These are phyloP conservation scores for Notothenia rossii DNA, from an alignment of 2,113 vertebrate genomes.

Conservation along the genomic window DNA sequence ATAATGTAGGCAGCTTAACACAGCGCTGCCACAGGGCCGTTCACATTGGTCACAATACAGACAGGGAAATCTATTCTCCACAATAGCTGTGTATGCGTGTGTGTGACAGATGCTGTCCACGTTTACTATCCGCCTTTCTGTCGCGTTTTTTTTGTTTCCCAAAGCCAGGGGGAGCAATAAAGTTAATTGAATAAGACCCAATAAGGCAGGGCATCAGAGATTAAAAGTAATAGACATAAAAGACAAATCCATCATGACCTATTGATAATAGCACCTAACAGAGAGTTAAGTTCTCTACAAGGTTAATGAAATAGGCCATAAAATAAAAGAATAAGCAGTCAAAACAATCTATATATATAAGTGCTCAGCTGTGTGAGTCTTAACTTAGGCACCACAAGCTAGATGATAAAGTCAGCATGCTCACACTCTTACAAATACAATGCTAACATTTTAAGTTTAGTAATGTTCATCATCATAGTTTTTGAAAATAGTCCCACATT, in stretches of 20 bases:
- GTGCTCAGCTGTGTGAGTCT: background rate
- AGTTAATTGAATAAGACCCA: conserved; percentile 13
- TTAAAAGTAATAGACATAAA: background rate
- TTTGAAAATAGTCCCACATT: background rate
- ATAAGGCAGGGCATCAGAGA: background rate
- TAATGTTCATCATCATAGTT: background rate
- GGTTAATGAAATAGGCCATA: background rate
- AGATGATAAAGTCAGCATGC: background rate
- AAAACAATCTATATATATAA: background rate
- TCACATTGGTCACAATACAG: conserved; percentile 28
- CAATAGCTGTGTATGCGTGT: background rate
- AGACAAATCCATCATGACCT: background rate
- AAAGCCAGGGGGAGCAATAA: conserved; percentile 8
- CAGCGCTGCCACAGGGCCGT: conserved; percentile 2
- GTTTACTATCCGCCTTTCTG: conserved; percentile 26
- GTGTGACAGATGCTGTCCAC: background rate
- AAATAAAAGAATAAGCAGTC: background rate
- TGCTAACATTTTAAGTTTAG: background rate
- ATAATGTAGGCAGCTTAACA: conserved; percentile 63
- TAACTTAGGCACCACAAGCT: background rate
- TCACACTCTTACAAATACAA: background rate
- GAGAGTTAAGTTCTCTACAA: background rate
- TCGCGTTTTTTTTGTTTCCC: background rate
- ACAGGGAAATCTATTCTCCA: conserved; percentile 22
- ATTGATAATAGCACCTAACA: background rate